Evolutionary conservation across 2,888 invertebrate genomes (phyloP), one percentile per base, ranked within the genome.

Genomic region (Bibio marci): DNA sequence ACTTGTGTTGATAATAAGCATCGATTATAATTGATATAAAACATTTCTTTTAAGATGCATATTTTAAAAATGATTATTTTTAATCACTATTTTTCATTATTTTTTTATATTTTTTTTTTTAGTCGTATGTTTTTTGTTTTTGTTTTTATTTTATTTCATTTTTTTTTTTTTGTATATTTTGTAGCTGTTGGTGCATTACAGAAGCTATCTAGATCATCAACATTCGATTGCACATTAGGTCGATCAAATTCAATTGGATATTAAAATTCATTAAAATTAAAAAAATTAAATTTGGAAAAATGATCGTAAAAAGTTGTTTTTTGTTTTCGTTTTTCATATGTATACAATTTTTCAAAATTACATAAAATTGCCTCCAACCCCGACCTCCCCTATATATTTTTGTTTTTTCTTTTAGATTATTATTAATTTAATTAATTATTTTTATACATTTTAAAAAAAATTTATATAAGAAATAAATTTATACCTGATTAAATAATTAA

Each of bases 101-200:
- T 51, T 50, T 52, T 49, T 56, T 56, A 54, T 53, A 51, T 45
- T 51, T 52, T 49, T 48, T 48, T 52, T 54, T 55, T 51, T 66
- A 72, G 71, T 70, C 55, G 67, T 70, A 58, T 63, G 70, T 58
- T n/a, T n/a, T n/a, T n/a, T n/a, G n/a, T n/a, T n/a, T n/a, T n/a
- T n/a, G n/a, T n/a, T n/a, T 22, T 22, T 22, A 22, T 22, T 6
- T 22, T 22, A 43, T 42, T 44, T 46, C 51, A 50, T 47, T 48
- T 54, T 53, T 51, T 50, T 52, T 49, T 56, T 56, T 55, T 53
- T 51, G 45, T 51, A 52, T 49, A 48, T 48, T 52, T 54, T 55
- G 51, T 66, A 72, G 71, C 71, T 56, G 67, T 70, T 58, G 63
- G 70, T 58, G 59, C 63, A 56, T 67, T 71, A 53, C 70, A 71